Evolutionary conservation across 1,140 invertebrate species (phyloP).

Genomic region (Cydia pomonella): DNA sequence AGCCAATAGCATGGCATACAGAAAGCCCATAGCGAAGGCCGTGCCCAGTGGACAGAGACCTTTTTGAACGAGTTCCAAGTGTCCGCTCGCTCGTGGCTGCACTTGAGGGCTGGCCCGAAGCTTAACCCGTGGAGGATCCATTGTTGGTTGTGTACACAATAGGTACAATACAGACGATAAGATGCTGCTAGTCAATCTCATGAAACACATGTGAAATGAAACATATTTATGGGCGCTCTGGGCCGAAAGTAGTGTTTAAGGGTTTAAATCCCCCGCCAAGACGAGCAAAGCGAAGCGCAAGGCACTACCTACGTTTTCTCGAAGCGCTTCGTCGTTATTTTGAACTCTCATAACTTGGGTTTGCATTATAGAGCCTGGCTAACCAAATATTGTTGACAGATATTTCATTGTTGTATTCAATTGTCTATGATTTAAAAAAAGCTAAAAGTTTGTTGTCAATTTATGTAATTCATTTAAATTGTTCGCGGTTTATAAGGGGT

Average conservation of each 20-base stretch:
- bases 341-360: too few relatives aligned
- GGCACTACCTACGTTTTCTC: too few relatives aligned
- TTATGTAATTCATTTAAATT: too few relatives aligned
- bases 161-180: conserved; percentile 3
- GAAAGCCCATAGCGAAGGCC: conserved; percentile 26
- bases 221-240: neutral
- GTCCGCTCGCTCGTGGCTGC: conserved; percentile 35
- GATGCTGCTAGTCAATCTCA: neutral
- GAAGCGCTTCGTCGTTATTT: too few relatives aligned
- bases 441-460: too few relatives aligned
- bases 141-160: conserved; percentile 11
- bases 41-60: conserved; percentile 34
- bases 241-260: neutral
- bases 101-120: conserved; percentile 21
- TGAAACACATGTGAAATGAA: neutral
- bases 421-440: too few relatives aligned
- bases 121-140: conserved; percentile 12
- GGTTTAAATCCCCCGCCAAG: neutral
- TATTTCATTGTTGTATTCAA: too few relatives aligned
- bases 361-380: too few relatives aligned
- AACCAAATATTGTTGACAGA: too few relatives aligned
- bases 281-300: too few relatives aligned
- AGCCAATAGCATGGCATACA: conserved; percentile 10
- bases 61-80: conserved; percentile 46
- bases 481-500: too few relatives aligned